Percentiles rank a stretch among this genome's conserved stretches.
These are phyloP conservation scores for Siderastrea siderea DNA, from an alignment of 92 coral and sea anemone species.

Conservation along the genomic window DNA sequence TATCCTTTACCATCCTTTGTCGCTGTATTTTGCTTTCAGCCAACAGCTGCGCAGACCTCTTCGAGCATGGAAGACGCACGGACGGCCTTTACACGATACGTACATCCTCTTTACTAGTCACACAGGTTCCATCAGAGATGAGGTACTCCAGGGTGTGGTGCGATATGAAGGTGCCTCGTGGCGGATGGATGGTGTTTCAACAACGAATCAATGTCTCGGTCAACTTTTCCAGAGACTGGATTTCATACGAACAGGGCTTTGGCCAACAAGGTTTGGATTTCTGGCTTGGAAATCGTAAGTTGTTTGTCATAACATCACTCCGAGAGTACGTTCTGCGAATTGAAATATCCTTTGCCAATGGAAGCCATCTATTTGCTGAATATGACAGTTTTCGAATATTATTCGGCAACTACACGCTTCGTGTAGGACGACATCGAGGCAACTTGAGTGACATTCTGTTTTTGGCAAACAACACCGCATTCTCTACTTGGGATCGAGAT, in stretches of 20 bases:
- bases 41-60: conserved; percentile 11
- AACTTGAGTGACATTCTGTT: background rate
- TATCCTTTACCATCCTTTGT: background rate
- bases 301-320: background rate
- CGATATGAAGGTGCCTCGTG: conserved; percentile 22
- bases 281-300: conserved; percentile 48
- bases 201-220: background rate
- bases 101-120: background rate
- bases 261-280: conserved; percentile 32
- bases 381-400: conserved; percentile 25
- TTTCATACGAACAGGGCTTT: conserved; percentile 28
- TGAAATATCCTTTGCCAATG: background rate
- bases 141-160: conserved; percentile 3
- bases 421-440: conserved; percentile 19
- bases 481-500: conserved; percentile 41
- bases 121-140: background rate
- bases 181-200: conserved; percentile 53
- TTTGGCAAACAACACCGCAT: conserved; percentile 25
- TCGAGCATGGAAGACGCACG: conserved; percentile 4
- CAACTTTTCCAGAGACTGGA: conserved; percentile 38
- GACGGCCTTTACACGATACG: conserved; percentile 22
- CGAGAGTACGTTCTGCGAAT: background rate
- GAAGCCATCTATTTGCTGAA: background rate
- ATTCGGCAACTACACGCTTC: background rate
- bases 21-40: background rate